Conservation (phyloP, 2,113 vertebrate species). For the Cyprinodon brontotheroides region DNA sequence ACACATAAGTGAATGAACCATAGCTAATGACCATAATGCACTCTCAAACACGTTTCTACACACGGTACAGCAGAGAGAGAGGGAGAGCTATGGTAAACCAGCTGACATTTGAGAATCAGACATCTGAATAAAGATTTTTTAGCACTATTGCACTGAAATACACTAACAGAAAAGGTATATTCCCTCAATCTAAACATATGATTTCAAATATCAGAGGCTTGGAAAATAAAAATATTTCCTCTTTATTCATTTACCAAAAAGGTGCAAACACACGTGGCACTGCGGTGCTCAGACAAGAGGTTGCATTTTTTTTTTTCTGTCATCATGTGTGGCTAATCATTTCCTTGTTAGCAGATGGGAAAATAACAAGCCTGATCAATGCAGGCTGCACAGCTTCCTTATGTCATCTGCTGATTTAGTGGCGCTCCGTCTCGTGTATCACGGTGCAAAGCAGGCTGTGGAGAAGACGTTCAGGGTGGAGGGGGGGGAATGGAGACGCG, state of each 20-base stretch:
- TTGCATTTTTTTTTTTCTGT: constrained; percentile 56
- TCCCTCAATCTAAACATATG: background rate
- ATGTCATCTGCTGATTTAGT: constrained; percentile 68
- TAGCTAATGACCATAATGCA: constrained; percentile 74
- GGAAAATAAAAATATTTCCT: background rate
- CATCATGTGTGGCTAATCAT: constrained; percentile 70
- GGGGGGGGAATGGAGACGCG: constrained; percentile 15
- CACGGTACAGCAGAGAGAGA: constrained; percentile 51
- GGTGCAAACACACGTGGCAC: background rate
- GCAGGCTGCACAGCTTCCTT: constrained; percentile 60
- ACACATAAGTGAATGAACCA: constrained; percentile 49
- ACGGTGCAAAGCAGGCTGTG: constrained; percentile 57
- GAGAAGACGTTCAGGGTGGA: constrained; percentile 2
- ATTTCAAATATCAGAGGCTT: background rate
- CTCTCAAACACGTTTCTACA: constrained; percentile 66
- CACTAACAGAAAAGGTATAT: background rate
- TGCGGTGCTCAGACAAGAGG: background rate
- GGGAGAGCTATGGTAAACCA: constrained; percentile 40
- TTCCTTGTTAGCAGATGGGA: constrained; percentile 68
- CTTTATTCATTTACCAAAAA: background rate
- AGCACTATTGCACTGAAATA: constrained; percentile 3
- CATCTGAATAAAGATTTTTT: constrained; percentile 35
- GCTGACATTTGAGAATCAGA: constrained; percentile 53
- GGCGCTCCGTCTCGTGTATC: constrained; percentile 61
- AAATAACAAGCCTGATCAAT: constrained; percentile 73